Evolutionary conservation across 1,140 invertebrate species (phyloP).

Genomic region (Marisa cornuarietis): DNA sequence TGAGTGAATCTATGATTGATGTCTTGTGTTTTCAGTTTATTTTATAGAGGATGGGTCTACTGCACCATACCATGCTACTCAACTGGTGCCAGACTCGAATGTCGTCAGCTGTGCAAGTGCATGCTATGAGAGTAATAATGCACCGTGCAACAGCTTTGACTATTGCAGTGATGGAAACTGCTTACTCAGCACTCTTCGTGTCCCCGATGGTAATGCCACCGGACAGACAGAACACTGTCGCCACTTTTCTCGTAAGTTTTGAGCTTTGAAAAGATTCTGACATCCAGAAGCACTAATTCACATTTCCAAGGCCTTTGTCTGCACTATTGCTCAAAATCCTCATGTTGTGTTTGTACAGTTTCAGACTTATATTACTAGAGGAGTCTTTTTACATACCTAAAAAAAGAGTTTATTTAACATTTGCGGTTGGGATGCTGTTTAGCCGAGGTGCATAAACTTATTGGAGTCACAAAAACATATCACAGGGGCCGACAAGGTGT

Average conservation of each 20-base stretch:
- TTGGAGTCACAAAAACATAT: no score
- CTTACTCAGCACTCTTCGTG: slow-evolving; percentile 29
- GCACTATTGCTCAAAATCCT: no score
- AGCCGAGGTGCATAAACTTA: no score
- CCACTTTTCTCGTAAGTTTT: slow-evolving; percentile 44
- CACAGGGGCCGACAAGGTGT: no score
- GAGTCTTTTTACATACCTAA: no score
- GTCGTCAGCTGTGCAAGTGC: slow-evolving; percentile 25
- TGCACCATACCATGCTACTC: neutral
- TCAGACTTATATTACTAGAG: no score
- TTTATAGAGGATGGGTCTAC: slow-evolving; percentile 9
- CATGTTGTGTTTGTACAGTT: no score
- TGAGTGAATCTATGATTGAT: neutral
- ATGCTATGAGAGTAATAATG: slow-evolving; percentile 24
- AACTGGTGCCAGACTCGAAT: neutral
- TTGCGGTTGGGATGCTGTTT: no score
- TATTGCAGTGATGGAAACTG: slow-evolving; percentile 31
- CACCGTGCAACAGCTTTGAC: slow-evolving; percentile 45
- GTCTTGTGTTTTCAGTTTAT: neutral
- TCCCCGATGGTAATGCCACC: slow-evolving; percentile 19
- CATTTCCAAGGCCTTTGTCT: no score
- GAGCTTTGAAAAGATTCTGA: no score
- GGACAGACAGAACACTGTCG: slow-evolving; percentile 18
- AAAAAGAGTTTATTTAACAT: no score
- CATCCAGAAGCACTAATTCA: no score